Evolutionary conservation across 1,140 invertebrate species (phyloP).

Genomic region (Lucilia sericata): DNA sequence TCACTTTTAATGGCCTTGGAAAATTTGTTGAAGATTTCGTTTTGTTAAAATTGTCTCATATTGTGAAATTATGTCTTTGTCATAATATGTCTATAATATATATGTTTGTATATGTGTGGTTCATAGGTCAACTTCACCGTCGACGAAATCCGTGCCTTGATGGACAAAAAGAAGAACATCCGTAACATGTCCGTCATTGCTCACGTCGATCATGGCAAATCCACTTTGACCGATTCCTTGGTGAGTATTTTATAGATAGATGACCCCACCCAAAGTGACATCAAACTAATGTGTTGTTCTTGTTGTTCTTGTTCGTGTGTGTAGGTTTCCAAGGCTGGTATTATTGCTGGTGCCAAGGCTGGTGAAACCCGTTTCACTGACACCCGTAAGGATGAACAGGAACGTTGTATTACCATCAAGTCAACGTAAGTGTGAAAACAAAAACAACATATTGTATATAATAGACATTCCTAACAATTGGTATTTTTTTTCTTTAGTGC

Average conservation of each 20-base stretch:
- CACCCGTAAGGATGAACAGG: slow-evolving; percentile 99
- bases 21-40: slow-evolving; percentile 10
- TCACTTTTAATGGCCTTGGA: slow-evolving; percentile 31
- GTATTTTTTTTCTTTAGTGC: slow-evolving; percentile 74
- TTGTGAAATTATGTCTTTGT: slow-evolving; percentile 31
- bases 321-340: slow-evolving; percentile 93
- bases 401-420: slow-evolving; percentile 99
- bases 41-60: neutral
- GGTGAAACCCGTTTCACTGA: slow-evolving; percentile 99
- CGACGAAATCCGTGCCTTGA: slow-evolving; percentile 99
- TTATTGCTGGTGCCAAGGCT: slow-evolving; percentile 98
- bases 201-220: slow-evolving; percentile 99
- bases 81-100: neutral
- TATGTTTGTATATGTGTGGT: slow-evolving; percentile 19
- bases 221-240: slow-evolving; percentile 98
- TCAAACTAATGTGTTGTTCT: slow-evolving; percentile 18
- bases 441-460: neutral
- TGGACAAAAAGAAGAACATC: slow-evolving; percentile 99
- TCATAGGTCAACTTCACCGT: slow-evolving; percentile 99
- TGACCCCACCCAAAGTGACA: slow-evolving; percentile 22
- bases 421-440: slow-evolving; percentile 86
- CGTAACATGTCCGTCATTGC: slow-evolving; percentile 99
- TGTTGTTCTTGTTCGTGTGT: neutral
- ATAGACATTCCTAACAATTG: neutral
- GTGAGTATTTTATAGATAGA: slow-evolving; percentile 70